phyloP scores from a whole-genome alignment of 2,888 invertebrate species.

The Protonemura montana region DNA sequence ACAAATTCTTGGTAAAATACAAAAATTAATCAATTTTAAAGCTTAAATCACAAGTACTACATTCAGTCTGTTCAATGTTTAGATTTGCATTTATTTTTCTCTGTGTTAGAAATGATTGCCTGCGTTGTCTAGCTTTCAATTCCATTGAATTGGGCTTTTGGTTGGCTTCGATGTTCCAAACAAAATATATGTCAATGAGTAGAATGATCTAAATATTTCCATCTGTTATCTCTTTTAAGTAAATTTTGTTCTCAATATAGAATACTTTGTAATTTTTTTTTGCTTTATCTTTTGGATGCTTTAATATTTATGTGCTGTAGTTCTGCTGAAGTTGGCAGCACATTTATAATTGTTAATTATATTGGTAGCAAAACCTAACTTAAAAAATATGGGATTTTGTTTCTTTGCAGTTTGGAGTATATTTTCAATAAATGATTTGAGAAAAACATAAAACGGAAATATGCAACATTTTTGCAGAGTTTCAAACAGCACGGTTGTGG shows the following conservation, averaged over 20 bases:
- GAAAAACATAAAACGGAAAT: not conserved
- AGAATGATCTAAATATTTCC: not conserved
- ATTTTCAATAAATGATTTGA: not conserved
- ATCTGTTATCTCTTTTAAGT: not conserved
- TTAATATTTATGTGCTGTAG: slow-evolving; percentile 3
- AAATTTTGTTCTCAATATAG: not conserved
- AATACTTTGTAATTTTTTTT: not conserved
- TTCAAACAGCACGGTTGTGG: no score
- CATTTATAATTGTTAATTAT: not conserved
- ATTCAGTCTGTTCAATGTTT: not conserved
- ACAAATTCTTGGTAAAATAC: not conserved
- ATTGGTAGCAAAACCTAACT: not conserved
- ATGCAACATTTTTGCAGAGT: no score
- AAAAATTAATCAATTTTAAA: not conserved
- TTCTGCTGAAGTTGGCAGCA: not conserved
- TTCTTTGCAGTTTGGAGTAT: not conserved
- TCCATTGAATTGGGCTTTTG: not conserved
- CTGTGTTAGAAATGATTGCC: not conserved
- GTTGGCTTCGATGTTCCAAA: not conserved
- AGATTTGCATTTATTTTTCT: not conserved
- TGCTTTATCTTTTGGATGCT: not conserved
- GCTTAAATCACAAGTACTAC: not conserved
- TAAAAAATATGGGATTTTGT: not conserved
- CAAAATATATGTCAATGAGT: not conserved
- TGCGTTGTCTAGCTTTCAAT: not conserved